Percentiles rank a stretch among this genome's conserved stretches.
phyloP scores from a whole-genome alignment of 2,113 vertebrate species.

The Prinia subflava region DNA sequence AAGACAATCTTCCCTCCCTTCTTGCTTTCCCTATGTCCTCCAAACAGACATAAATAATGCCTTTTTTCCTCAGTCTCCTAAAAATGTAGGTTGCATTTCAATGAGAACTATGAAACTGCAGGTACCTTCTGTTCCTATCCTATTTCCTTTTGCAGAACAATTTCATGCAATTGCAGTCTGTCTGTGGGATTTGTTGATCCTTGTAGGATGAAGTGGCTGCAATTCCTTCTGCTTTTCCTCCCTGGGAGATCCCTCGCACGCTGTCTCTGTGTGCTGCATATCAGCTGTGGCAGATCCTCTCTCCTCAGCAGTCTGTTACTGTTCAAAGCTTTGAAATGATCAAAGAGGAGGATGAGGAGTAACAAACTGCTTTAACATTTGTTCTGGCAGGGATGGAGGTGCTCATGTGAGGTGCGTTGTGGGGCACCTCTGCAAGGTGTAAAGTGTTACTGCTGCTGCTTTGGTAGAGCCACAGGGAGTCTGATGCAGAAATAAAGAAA shows the following conservation, averaged over 20 bases:
- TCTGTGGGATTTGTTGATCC: background rate
- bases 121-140: background rate
- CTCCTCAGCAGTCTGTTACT: background rate
- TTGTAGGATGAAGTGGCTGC: background rate
- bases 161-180: background rate
- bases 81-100: background rate
- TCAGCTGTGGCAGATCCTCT: background rate
- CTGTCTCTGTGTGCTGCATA: accelerated
- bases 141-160: background rate
- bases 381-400: background rate
- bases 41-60: background rate
- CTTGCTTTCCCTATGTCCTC: background rate
- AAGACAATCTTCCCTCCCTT: background rate
- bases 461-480: background rate
- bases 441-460: background rate
- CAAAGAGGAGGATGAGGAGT: background rate
- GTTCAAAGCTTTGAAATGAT: background rate
- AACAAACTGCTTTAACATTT: background rate
- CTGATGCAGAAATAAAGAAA: background rate
- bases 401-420: background rate
- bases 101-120: background rate
- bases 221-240: background rate
- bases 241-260: background rate
- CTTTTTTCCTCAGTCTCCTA: background rate
- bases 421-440: background rate